These are phyloP conservation scores for Pseudolycoriella hygida DNA, from an alignment of 2,888 invertebrate species.

Conservation along the genomic window DNA sequence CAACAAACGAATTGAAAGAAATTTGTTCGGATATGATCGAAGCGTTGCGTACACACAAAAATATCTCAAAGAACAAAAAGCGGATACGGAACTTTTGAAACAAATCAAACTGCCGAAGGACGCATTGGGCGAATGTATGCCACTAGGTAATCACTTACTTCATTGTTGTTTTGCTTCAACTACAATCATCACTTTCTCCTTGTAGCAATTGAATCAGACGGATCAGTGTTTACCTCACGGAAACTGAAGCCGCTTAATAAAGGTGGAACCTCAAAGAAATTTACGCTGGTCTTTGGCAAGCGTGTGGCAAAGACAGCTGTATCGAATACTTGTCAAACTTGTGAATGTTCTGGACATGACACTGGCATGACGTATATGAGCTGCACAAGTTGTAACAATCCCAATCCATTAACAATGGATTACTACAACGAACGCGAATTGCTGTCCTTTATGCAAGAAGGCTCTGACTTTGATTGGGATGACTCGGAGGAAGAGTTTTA, in stretches of 20 bases:
- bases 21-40: slow-evolving; percentile 65
- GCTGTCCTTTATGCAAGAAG: neutral
- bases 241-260: slow-evolving; percentile 38
- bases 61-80: slow-evolving; percentile 46
- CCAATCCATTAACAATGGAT: slow-evolving; percentile 4
- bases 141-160: no score
- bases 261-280: slow-evolving; percentile 36
- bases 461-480: slow-evolving; percentile 1
- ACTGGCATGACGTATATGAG: slow-evolving; percentile 46
- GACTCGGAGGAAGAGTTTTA: neutral
- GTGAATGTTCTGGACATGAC: slow-evolving; percentile 50
- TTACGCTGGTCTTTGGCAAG: slow-evolving; percentile 46
- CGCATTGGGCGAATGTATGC: slow-evolving; percentile 58
- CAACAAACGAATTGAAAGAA: slow-evolving; percentile 50
- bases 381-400: slow-evolving; percentile 36
- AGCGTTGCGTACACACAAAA: slow-evolving; percentile 62
- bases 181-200: no score
- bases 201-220: slow-evolving; percentile 73
- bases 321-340: slow-evolving; percentile 41
- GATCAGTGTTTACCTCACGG: slow-evolving; percentile 46
- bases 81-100: slow-evolving; percentile 51
- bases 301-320: slow-evolving; percentile 42
- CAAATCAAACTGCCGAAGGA: slow-evolving; percentile 56
- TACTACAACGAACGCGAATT: slow-evolving; percentile 3
- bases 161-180: no score